These are phyloP conservation scores for Mythimna albipuncta DNA, from an alignment of 2,888 invertebrate species.

Conservation along the genomic window DNA sequence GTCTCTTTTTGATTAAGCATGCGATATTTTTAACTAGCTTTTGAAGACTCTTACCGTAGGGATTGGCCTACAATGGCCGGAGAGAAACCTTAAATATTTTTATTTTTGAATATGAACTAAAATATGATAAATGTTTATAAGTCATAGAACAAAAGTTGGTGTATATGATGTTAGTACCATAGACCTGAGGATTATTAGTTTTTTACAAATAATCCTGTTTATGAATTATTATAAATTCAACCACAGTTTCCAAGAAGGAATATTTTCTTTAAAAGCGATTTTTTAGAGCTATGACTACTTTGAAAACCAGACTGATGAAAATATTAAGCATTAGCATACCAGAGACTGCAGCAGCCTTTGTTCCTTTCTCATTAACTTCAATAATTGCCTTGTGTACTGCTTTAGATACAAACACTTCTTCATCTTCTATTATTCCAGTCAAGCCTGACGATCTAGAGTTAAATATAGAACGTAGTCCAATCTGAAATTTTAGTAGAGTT, in stretches of 20 bases:
- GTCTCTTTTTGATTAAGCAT: too few relatives aligned
- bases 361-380: conserved; percentile 95
- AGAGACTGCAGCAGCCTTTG: conserved; percentile 94
- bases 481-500: conserved; percentile 78
- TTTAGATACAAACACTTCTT: conserved; percentile 89
- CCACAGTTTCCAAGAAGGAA: not conserved
- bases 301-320: not conserved
- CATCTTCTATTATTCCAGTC: conserved; percentile 88
- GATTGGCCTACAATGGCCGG: too few relatives aligned
- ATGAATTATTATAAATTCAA: not conserved
- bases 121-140: too few relatives aligned
- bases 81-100: too few relatives aligned
- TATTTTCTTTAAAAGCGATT: not conserved
- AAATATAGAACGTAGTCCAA: conserved; percentile 93
- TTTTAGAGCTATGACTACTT: not conserved
- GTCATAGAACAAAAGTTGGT: too few relatives aligned
- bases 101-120: too few relatives aligned
- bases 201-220: too few relatives aligned
- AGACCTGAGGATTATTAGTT: too few relatives aligned
- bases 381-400: conserved; percentile 95
- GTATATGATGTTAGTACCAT: too few relatives aligned
- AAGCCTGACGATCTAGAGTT: conserved; percentile 80
- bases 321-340: conserved; percentile 86
- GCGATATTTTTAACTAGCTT: too few relatives aligned
- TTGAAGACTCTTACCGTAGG: too few relatives aligned